phyloP scores from a whole-genome alignment of 2,113 vertebrate species.

The Urocitellus parryii region DNA sequence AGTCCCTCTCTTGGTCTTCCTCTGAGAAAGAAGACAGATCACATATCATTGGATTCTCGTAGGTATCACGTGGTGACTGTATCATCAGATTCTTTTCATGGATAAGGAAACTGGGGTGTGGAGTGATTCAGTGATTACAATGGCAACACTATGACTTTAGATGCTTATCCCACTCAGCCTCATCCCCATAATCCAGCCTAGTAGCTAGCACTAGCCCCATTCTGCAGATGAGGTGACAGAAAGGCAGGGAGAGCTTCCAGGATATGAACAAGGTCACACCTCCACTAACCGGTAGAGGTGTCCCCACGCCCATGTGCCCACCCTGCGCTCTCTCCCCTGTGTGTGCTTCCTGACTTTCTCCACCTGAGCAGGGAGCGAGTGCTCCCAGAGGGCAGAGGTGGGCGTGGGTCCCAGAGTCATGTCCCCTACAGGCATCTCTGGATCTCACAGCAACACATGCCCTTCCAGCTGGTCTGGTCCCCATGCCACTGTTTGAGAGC shows the following conservation, averaged over 20 bases:
- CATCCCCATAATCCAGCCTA: no score
- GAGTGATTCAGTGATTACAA: not conserved
- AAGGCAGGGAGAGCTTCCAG: not conserved
- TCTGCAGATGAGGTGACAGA: not conserved
- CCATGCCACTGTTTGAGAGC: slow-evolving; percentile 74
- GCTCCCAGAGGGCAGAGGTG: not conserved
- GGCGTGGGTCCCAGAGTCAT: not conserved
- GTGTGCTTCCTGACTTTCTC: not conserved
- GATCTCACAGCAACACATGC: slow-evolving; percentile 75
- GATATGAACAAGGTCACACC: not conserved
- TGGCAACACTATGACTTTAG: no score
- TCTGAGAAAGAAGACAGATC: not conserved
- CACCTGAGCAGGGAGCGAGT: not conserved
- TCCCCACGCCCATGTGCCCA: not conserved
- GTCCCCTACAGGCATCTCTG: slow-evolving; percentile 53
- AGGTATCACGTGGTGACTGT: not conserved
- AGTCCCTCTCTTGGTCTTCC: not conserved
- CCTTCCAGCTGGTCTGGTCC: slow-evolving; percentile 77
- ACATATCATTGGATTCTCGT: not conserved
- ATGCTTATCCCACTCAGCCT: not conserved
- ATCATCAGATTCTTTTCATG: not conserved
- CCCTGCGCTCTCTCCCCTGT: not conserved
- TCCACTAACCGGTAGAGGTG: no score
- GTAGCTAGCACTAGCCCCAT: no score
- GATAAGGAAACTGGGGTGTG: not conserved